Conservation (phyloP, 2,888 invertebrate species). For the Acleris sparsana region DNA sequence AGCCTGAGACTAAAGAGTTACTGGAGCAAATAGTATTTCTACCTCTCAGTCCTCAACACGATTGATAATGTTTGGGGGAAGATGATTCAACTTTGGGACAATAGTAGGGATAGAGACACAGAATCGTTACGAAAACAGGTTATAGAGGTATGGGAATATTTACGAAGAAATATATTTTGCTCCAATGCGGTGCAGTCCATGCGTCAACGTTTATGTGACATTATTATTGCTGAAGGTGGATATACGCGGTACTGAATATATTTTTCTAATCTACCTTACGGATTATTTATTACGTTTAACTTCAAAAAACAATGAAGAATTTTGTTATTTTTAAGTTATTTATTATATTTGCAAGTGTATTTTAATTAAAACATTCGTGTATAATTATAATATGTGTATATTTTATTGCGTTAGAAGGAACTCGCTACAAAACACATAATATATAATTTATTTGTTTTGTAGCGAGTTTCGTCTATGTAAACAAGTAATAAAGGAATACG, state of each 20-base stretch:
- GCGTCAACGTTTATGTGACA: slow-evolving; percentile 1
- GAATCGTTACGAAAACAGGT: slow-evolving; percentile 4
- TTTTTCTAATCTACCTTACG: no score
- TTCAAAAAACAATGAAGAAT: no score
- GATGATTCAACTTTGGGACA: slow-evolving; percentile 2
- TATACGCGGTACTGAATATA: neutral
- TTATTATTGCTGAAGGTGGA: slow-evolving; percentile 5
- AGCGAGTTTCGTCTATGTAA: no score
- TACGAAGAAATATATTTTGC: slow-evolving; percentile 1
- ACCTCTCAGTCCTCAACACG: neutral
- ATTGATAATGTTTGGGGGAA: slow-evolving; percentile 1
- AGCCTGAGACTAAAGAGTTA: neutral
- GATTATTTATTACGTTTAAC: no score
- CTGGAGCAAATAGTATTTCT: neutral
- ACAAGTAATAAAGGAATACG: no score
- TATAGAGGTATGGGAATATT: slow-evolving; percentile 2
- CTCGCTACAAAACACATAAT: no score
- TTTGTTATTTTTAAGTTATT: no score
- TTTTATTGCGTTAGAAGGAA: no score
- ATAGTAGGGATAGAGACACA: neutral
- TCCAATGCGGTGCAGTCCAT: slow-evolving; percentile 8
- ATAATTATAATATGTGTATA: no score
- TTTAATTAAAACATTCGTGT: no score
- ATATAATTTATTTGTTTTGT: no score
- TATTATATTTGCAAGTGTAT: no score